A percentile compares a stretch with the other conserved stretches of the same genome.
Conservation (phyloP, 2,797 vertebrate species). For the Bucorvus abyssinicus region DNA sequence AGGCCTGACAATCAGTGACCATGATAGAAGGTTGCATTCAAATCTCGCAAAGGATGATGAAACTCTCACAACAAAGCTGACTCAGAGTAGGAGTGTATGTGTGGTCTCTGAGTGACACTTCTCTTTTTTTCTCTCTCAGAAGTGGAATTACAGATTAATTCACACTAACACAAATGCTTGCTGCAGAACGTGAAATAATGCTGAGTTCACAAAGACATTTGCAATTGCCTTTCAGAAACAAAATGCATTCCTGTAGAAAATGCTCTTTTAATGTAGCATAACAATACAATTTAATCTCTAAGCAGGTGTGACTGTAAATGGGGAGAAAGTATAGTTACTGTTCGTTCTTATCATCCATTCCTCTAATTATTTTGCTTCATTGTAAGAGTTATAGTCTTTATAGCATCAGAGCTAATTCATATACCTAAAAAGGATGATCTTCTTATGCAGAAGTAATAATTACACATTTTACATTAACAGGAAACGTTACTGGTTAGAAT, state of each 20-base stretch:
- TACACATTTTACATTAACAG: slow-evolving; percentile 17
- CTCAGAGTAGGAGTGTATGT: not conserved
- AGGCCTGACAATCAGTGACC: not conserved
- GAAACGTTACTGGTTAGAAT: not conserved
- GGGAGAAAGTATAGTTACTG: slow-evolving; percentile 28
- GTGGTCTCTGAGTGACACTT: not conserved
- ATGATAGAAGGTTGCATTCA: not conserved
- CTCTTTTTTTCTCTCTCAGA: not conserved
- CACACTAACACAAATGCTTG: slow-evolving; percentile 45
- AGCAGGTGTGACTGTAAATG: slow-evolving; percentile 73
- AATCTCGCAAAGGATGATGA: slow-evolving; percentile 15
- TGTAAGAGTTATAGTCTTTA: slow-evolving; percentile 46
- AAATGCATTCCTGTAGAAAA: slow-evolving; percentile 62
- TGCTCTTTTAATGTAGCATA: slow-evolving; percentile 72
- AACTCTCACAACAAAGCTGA: not conserved
- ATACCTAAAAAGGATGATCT: slow-evolving; percentile 7
- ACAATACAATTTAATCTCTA: slow-evolving; percentile 74
- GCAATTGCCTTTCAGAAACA: slow-evolving; percentile 56
- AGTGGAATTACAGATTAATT: slow-evolving; percentile 62
- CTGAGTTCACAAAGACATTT: slow-evolving; percentile 66
- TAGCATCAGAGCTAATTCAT: not conserved
- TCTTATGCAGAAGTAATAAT: slow-evolving; percentile 19
- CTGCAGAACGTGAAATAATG: slow-evolving; percentile 59
- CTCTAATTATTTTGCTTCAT: slow-evolving; percentile 59
- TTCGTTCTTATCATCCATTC: slow-evolving; percentile 33